Percentiles rank a stretch among this genome's conserved stretches.
These are phyloP conservation scores for Brotula barbata DNA, from an alignment of 2,797 vertebrate genomes.

Conservation along the genomic window DNA sequence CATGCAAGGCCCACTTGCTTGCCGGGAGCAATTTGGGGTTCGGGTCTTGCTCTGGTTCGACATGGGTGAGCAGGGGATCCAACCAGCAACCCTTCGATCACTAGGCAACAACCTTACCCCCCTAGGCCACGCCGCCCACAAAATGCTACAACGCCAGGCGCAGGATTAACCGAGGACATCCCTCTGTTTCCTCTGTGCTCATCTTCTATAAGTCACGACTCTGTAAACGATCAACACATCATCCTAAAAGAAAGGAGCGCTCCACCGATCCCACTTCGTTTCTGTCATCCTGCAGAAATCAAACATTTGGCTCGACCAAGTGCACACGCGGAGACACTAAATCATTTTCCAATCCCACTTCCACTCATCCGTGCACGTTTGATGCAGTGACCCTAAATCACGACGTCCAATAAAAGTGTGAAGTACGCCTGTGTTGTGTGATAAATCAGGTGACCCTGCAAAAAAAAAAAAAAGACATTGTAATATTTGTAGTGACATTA, in stretches of 20 bases:
- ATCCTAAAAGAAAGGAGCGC: neutral
- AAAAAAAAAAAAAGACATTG: conserved; percentile 15
- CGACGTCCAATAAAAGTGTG: conserved; percentile 33
- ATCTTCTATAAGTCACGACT: conserved; percentile 7
- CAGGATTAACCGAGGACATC: neutral
- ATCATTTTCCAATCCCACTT: conserved; percentile 55
- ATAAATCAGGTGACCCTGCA: conserved; percentile 37
- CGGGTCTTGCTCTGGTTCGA: too few species aligned
- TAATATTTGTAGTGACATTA: conserved; percentile 35
- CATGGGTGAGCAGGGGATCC: too few species aligned
- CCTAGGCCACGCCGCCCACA: too few species aligned
- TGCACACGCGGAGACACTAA: conserved; percentile 26
- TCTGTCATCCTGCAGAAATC: conserved; percentile 47
- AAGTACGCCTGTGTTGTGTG: neutral
- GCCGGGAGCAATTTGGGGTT: too few species aligned
- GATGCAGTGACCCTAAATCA: conserved; percentile 47
- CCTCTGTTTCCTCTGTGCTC: conserved; percentile 9
- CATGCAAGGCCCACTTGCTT: too few species aligned
- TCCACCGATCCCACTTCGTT: conserved; percentile 29
- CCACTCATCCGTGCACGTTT: conserved; percentile 39
- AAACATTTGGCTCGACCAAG: conserved; percentile 30
- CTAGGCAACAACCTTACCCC: too few species aligned
- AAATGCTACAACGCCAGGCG: too few species aligned
- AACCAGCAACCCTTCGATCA: too few species aligned
- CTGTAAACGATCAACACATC: too few species aligned